A percentile compares a stretch with the other conserved stretches of the same genome.
Evolutionary conservation across 1,140 invertebrate genomes (phyloP).

Genomic region (Drosophila cardini): DNA sequence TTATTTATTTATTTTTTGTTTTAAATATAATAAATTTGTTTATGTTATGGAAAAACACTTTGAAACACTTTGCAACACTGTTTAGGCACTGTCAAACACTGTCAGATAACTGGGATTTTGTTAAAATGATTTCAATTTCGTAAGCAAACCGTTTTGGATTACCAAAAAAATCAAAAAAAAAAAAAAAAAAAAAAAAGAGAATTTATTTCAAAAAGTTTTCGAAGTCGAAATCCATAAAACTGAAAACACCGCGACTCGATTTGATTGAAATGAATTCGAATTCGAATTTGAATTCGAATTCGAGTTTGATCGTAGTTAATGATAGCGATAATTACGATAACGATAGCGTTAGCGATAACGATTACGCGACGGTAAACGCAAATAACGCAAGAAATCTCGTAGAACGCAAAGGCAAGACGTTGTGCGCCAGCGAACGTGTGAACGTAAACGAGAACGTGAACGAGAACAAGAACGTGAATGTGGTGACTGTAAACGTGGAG

Average conservation of each 20-base stretch:
- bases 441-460: slow-evolving; percentile 14
- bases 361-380: not conserved
- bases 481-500: slow-evolving; percentile 46
- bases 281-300: too few relatives aligned
- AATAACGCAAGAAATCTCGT: not conserved
- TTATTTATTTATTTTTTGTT: not conserved
- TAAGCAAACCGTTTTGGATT: not conserved
- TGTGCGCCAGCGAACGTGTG: too few relatives aligned
- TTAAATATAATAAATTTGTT: not conserved
- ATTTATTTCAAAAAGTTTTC: too few relatives aligned
- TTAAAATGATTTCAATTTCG: not conserved
- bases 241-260: too few relatives aligned
- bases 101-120: slow-evolving; percentile 3
- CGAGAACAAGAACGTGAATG: slow-evolving; percentile 26
- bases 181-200: slow-evolving; percentile 5
- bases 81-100: slow-evolving; percentile 15
- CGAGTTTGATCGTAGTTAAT: too few relatives aligned
- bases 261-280: too few relatives aligned
- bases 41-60: not conserved
- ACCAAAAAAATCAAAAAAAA: not conserved
- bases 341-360: too few relatives aligned
- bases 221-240: too few relatives aligned
- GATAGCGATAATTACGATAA: too few relatives aligned
- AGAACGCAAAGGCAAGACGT: too few relatives aligned
- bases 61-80: slow-evolving; percentile 6